These are phyloP conservation scores for Drosophila sucinea DNA, from an alignment of 1,140 invertebrate species.

Conservation along the genomic window DNA sequence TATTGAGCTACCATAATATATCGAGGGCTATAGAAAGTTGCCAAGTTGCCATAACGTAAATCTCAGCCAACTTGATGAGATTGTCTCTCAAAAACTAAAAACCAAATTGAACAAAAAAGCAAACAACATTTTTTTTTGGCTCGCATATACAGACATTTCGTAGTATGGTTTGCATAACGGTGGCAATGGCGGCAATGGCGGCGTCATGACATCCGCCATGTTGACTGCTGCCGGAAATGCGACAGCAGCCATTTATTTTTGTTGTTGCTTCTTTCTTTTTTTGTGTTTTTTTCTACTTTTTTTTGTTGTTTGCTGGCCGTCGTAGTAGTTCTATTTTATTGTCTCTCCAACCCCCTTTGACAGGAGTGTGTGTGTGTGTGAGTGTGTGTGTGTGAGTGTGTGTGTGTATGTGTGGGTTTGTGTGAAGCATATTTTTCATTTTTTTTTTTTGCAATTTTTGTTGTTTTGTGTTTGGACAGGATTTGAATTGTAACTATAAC, in stretches of 20 bases:
- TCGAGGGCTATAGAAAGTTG: no score
- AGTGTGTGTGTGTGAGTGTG: conserved; percentile 2
- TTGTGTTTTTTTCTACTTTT: not conserved
- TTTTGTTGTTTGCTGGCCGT: conserved; percentile 10
- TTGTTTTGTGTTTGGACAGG: conserved; percentile 29
- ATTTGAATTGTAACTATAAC: conserved; percentile 70
- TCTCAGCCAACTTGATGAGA: not conserved
- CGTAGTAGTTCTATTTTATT: conserved; percentile 59
- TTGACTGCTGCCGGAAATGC: conserved; percentile 77
- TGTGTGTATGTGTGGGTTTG: conserved; percentile 4
- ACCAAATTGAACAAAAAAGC: conserved; percentile 62
- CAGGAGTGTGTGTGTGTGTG: no score
- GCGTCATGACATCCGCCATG: conserved; percentile 69
- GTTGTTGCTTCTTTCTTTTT: conserved; percentile 11
- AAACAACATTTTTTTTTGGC: not conserved
- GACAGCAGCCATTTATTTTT: conserved; percentile 67
- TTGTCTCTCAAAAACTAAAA: conserved; percentile 13
- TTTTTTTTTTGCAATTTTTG: conserved; percentile 11
- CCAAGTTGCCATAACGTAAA: not conserved
- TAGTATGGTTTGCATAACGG: conserved; percentile 57
- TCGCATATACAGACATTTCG: conserved; percentile 42
- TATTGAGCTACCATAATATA: not conserved
- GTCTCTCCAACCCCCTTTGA: conserved; percentile 47
- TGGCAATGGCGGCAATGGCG: conserved; percentile 54
- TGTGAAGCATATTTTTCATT: conserved; percentile 66